Base-by-base conservation (phyloP, 1,140 invertebrate genomes). In the Drosophila kohkoa region DNA sequence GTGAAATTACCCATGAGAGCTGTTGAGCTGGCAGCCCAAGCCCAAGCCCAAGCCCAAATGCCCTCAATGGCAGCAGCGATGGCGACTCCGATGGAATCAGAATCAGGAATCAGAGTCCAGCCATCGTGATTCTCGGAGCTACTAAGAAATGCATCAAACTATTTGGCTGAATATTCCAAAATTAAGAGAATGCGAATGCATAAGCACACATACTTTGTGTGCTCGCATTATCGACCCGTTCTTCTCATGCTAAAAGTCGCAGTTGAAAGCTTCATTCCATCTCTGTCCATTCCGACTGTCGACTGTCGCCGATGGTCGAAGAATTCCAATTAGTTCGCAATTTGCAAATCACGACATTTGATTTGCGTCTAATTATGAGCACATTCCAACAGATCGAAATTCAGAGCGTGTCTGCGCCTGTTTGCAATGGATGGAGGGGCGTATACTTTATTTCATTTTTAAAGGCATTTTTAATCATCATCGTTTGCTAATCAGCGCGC, bases 241-340 rank as follows among this genome's bases (percentile, higher is more conserved):
- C 2, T 16, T 16, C 30, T 10, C 2, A 32, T 15, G 8, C 35
- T 15, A 0, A 3, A 46, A 35, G 32, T 38, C 35, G 7, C 13
- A 11, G 43, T 5, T 48, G 8, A 52, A 69, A n/a, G 20, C 20
- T 25, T 8, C 46, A 49, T 10, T 49, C 15, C 48, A 15, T 11
- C 16, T 41, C n/a, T 25, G 8, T 11, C 41, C 46, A 32, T 35
- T 35, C 13, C 8, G 35, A 38, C 7, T 43, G 30, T 52, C 35
- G 15, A 1, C 46, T 20, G 38, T 15, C 43, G 20, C 35, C 32
- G 28, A 6, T 48, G 51, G 46, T 48, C 8, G 2, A 43, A 75
- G 77, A 82, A 79, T 83, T 83, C 76, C 74, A 83, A 83, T 83
- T 83, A 77, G 72, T 82, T 83, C 57, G 68, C 57, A 74, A 77